Base-by-base conservation (phyloP, 2,113 vertebrate species). In the Ammodytes dubius region DNA sequence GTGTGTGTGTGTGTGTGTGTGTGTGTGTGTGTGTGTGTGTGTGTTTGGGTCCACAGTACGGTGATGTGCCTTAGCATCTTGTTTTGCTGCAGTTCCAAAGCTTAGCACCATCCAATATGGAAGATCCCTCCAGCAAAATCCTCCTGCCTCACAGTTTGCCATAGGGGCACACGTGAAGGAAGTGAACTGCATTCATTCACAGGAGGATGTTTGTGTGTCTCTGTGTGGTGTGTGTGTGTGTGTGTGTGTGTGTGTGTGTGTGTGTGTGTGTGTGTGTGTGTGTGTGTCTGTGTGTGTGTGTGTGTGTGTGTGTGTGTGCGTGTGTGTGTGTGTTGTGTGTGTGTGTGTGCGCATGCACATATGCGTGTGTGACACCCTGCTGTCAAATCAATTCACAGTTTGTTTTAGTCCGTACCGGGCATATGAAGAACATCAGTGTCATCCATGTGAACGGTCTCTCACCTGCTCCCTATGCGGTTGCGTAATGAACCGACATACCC, bases 51-150 rank as follows among this genome's bases (percentile, higher is more conserved):
- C 7, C 19, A 27, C 37, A 10, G 54, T 10, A 43, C 14, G 27
- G 58, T 47, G 43, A 14, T 19, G 5, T 50, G 4, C 76, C 19
- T 45, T 57, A 58, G 27, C 52, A 58, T 72, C 9, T 37, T 19
- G 60, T 17, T n/a, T 1, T 50, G 43, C 65, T 9, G 43, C 74
- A 35, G 67, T 43, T 59, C 4, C 39, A 64, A 11, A 69, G 47
- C 42, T 27, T 52, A 52, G 19, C 68, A 70, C 7, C 77, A 82
- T 76, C 13, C 61, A 64, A 72, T 64, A 65, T 73, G 43, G 57
- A 65, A 50, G 76, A 54, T 63, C 73, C 81, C 79, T 81, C 43
- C 6, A 73, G 77, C 81, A 43, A 47, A 76, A 77, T 54, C 56
- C 17, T 59, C 49, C 17, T 7, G 56, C 76, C 43, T 69, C 37